Evolutionary conservation across 2,888 invertebrate genomes (phyloP), one percentile per base, ranked within the genome.

Genomic region (Agrotis clavis): DNA sequence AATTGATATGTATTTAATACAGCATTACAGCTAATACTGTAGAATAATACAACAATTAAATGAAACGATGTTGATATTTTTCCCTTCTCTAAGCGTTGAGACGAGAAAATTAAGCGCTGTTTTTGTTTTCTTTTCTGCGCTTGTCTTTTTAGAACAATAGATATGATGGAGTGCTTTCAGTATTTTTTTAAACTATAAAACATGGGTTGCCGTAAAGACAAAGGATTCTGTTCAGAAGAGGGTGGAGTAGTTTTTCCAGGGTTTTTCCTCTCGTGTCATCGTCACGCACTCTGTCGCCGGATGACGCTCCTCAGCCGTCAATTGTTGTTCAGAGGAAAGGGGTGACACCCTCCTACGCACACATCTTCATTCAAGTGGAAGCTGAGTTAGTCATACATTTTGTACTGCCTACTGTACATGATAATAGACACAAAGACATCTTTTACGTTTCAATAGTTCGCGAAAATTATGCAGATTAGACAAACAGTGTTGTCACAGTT

Each of bases 291-390:
- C 84, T 77, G 83, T 80, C 83, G 82, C 87, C 90, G 91, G 92
- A 93, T 92, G 93, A 90, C 87, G 90, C 89, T 90, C 88, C 92
- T 92, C 90, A 82, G 81, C 86, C 84, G 89, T 88, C 91, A 85
- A 92, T 93, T 94, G 92, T 94, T 92, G 88, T 92, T 88, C 86
- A 91, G 89, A 90, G 88, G 86, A 92, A 92, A 92, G 90, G 95
- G 95, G 93, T 93, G 94, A 91, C 93, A 94, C 94, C 95, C 94
- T 93, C 94, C 94, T 88, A 94, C 94, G 91, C 92, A 92, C 88
- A 87, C 88, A 88, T 92, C 91, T 90, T 89, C 92, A 91, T 93
- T 94, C 88, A 93, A 94, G 93, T 94, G 92, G 92, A 94, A 93
- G 90, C 89, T 90, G 90, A 88, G 89, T 88, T 89, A 84, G 82